Base-by-base conservation (phyloP, 2,113 vertebrate genomes). In the Toxotes chatareus region DNA sequence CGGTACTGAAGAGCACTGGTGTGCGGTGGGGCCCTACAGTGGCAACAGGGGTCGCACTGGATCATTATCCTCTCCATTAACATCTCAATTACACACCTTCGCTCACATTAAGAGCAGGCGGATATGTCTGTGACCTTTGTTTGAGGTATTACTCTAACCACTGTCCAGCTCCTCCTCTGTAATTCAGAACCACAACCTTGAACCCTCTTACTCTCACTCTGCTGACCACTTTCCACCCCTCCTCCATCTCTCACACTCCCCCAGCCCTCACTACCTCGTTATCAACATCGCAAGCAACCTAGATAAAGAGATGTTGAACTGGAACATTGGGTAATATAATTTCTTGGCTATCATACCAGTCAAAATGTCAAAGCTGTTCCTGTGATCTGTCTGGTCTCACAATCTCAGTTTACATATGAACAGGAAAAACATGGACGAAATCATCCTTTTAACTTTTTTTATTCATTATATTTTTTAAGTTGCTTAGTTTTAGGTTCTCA, bases 41-140 rank as follows among this genome's bases (percentile, higher is more conserved):
- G 77, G 62, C 36, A 79, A 76, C 65, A 49, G 55, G 82, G 80
- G 73, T 75, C 44, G 0, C 19, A 3, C 82, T 19, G 55, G 81
- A 83, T 88, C 90, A 87, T 93, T 93, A 93, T 92, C 83, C 91
- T 85, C 76, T 44, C 68, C 86, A 88, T 93, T 93, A 92, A 91
- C 85, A 69, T 85, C 86, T 82, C 86, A 89, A 92, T 94, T 94
- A 95, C 91, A 89, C 92, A 85, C 86, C 87, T 74, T 76, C 55
- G 53, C 79, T 82, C 80, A 7, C 85, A 88, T 90, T 89, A 89
- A 82, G 66, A 88, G 80, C 61, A 51, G 77, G 38, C 82, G 72
- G 88, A 92, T 79, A 87, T 68, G 88, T 14, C 77, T 49, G 75
- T 93, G 90, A 93, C 93, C 92, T 94, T 94, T 92, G 79, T 76